A percentile compares a stretch with the other conserved stretches of the same genome.
Conservation (phyloP, 1,140 invertebrate species). For the Macrotrachela quadricornifera region DNA sequence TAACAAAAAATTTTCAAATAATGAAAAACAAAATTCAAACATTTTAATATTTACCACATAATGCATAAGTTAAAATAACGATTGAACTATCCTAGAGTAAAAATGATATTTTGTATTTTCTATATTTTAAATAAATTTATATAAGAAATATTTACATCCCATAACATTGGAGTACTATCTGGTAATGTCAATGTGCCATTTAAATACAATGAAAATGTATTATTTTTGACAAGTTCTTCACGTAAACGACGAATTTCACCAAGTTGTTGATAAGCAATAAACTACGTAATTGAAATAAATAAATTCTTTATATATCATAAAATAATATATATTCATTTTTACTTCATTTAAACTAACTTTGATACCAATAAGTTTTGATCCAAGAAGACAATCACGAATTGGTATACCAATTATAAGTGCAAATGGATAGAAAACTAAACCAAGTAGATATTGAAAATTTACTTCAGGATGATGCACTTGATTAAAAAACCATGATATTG, state of each 20-base stretch:
- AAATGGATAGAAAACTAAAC: slow-evolving; percentile 7
- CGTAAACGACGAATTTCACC: background rate
- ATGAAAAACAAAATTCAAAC: background rate
- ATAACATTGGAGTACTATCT: background rate
- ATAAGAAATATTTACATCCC: background rate
- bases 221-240: background rate
- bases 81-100: background rate
- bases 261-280: background rate
- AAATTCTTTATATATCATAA: background rate
- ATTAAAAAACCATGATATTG: background rate
- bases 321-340: background rate
- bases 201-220: background rate
- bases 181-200: slow-evolving; percentile 1
- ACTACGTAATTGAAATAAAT: background rate
- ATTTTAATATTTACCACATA: background rate
- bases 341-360: slow-evolving; percentile 7
- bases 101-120: background rate
- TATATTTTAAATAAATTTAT: background rate
- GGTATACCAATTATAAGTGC: slow-evolving; percentile 6
- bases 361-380: slow-evolving; percentile 4
- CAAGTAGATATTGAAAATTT: slow-evolving; percentile 1
- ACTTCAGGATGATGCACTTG: background rate
- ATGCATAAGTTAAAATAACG: too few species aligned
- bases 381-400: slow-evolving; percentile 1
- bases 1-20: background rate